A percentile compares a stretch with the other conserved stretches of the same genome.
phyloP scores from a whole-genome alignment of 2,113 vertebrate species.

The Centropus bengalensis region DNA sequence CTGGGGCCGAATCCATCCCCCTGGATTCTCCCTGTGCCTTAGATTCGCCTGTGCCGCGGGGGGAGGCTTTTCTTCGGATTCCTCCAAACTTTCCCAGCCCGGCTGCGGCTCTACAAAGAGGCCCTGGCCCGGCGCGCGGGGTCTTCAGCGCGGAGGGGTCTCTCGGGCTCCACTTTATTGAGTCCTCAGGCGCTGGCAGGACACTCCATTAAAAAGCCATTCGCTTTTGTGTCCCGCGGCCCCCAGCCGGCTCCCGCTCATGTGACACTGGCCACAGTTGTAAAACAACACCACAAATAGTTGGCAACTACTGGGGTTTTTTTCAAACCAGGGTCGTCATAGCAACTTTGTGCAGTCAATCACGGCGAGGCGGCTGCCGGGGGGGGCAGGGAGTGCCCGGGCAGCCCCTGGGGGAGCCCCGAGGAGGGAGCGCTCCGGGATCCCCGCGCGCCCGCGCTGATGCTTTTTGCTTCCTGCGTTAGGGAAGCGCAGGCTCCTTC shows the following conservation, averaged over 20 bases:
- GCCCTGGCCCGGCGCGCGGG: slow-evolving; percentile 62
- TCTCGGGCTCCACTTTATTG: slow-evolving; percentile 78
- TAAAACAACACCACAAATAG: slow-evolving; percentile 84
- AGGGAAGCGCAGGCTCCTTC: background rate
- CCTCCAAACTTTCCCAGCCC: slow-evolving; percentile 72
- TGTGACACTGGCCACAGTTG: slow-evolving; percentile 82
- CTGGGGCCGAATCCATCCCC: background rate
- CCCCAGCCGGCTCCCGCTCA: slow-evolving; percentile 85
- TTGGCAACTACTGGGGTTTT: slow-evolving; percentile 79
- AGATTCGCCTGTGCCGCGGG: background rate
- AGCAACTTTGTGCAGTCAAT: slow-evolving; percentile 80
- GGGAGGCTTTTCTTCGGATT: slow-evolving; percentile 11
- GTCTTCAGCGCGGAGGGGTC: slow-evolving; percentile 74
- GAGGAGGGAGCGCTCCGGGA: background rate
- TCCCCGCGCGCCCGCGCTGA: background rate
- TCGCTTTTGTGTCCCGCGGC: slow-evolving; percentile 80
- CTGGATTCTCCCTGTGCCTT: background rate
- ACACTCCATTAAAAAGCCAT: slow-evolving; percentile 88
- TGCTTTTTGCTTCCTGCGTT: fast-evolving
- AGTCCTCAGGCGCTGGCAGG: slow-evolving; percentile 81
- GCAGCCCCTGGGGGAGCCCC: background rate
- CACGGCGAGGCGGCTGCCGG: slow-evolving; percentile 51
- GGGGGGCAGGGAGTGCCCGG: slow-evolving; percentile 45
- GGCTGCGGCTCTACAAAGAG: slow-evolving; percentile 72
- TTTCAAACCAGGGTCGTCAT: slow-evolving; percentile 80